These are phyloP conservation scores for Takifugu ocellatus DNA, from an alignment of 2,797 vertebrate species.

Conservation along the genomic window DNA sequence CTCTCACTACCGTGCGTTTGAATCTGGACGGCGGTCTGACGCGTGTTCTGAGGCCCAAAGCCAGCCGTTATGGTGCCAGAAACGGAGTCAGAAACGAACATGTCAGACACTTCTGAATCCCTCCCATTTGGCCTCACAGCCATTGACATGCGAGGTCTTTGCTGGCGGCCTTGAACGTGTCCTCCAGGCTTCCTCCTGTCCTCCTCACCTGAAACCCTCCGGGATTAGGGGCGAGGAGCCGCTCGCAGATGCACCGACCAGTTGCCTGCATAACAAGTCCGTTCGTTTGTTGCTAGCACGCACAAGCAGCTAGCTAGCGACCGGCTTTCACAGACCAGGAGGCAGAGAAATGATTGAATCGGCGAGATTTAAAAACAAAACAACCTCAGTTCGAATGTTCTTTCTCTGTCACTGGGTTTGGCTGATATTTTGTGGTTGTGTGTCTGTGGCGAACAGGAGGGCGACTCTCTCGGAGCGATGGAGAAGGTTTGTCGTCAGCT, in stretches of 20 bases:
- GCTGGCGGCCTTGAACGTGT: constrained; percentile 18
- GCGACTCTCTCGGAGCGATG: constrained; percentile 88
- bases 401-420: background rate
- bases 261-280: background rate
- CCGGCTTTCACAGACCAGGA: too few species aligned
- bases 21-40: constrained; percentile 1
- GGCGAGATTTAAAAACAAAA: too few species aligned
- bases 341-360: too few species aligned
- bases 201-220: too few species aligned
- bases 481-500: constrained; percentile 98
- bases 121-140: background rate
- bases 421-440: constrained; percentile 7
- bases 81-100: background rate
- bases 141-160: constrained; percentile 4
- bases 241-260: background rate
- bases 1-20: constrained; percentile 36
- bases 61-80: background rate
- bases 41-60: background rate
- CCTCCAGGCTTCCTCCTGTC: constrained; percentile 4
- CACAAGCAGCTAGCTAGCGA: too few species aligned
- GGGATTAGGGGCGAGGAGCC: too few species aligned
- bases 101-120: background rate
- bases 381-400: too few species aligned
- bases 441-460: constrained; percentile 77
- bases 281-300: background rate